Evolutionary conservation across 2,888 invertebrate genomes (phyloP), one percentile per base, ranked within the genome.

Genomic region (Lasioglossum leucozonium): DNA sequence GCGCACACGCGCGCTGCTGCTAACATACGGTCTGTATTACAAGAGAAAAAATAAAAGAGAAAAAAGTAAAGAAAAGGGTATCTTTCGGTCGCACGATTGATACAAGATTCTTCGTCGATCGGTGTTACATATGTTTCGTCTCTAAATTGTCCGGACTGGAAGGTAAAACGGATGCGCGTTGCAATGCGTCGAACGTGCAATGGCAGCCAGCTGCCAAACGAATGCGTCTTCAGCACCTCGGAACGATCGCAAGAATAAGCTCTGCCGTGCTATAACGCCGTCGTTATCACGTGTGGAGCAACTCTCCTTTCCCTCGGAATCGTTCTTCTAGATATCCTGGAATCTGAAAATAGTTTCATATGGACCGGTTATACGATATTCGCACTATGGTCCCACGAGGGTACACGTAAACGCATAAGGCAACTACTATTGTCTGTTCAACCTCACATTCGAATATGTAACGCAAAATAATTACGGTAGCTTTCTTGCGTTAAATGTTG

Each of bases 291-390:
- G 94, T 94, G 90, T 92, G 93, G 89, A 93, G 93, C 75, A 92
- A 92, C 83, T 93, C 94, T 87, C 92, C 93, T 93, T 94, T 95
- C 90, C 94, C 93, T 90, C 95, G 95, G 95, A 96, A 96, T 91
- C 96, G 96, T 88, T 96, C 96, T 92, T 96, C 96, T 92, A 96
- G 95, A 91, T 95, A 95, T 88, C 96, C 96, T 86, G 96, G 96
- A 91, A 96, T 95, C 96, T 96, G 96, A 94, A 96, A 96, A 95
- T 90, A 90, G 89, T 91, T 88, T 69, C 73, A 92, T 44, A 88
- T 80, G 81, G 77, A 84, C 84, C 72, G 42, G 84, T 89, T 86
- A 87, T 42, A 86, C 67, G 37, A 67, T 67, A 77, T 72, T 77
- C 73, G 22, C 22, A 73, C 22, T 73, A 73, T 83, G 34, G 42